A percentile compares a stretch with the other conserved stretches of the same genome.
These are phyloP conservation scores for Gadus macrocephalus DNA, from an alignment of 2,113 vertebrate genomes.

Conservation along the genomic window DNA sequence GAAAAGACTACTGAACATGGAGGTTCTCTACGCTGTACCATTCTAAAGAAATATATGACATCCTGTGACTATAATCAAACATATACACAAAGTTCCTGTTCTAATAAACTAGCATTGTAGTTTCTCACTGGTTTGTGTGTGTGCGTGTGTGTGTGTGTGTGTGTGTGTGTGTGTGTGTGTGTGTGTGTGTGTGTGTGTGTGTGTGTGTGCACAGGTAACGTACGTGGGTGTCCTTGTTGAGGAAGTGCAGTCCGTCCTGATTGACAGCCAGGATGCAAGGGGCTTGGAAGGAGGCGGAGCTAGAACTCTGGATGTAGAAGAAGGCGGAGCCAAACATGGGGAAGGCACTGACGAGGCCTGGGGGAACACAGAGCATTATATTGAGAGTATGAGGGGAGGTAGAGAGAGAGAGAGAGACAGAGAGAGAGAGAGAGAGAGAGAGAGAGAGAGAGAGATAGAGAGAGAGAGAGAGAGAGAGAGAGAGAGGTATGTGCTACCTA, in stretches of 20 bases:
- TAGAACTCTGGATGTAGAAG: slow-evolving; percentile 96
- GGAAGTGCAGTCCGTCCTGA: slow-evolving; percentile 92
- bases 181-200: background rate
- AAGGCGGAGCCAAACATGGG: slow-evolving; percentile 96
- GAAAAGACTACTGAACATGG: too few species aligned
- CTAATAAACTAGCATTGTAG: too few species aligned
- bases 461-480: too few species aligned
- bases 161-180: background rate
- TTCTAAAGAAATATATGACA: too few species aligned
- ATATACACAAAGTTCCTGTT: too few species aligned
- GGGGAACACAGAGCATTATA: slow-evolving; percentile 1
- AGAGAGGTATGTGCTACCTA: slow-evolving; percentile 73
- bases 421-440: too few species aligned
- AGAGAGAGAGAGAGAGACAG: too few species aligned
- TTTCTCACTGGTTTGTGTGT: background rate
- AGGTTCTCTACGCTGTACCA: too few species aligned
- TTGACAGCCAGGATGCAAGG: slow-evolving; percentile 93
- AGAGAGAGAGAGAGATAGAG: too few species aligned
- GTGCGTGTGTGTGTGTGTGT: background rate
- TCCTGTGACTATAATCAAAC: background rate
- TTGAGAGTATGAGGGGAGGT: background rate
- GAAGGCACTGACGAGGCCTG: slow-evolving; percentile 89
- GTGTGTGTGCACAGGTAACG: slow-evolving; percentile 39
- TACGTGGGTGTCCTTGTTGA: slow-evolving; percentile 91
- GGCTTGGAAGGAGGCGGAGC: slow-evolving; percentile 74